Evolutionary conservation across 1,140 invertebrate species (phyloP).

Genomic region (Andrena cerasifolii): DNA sequence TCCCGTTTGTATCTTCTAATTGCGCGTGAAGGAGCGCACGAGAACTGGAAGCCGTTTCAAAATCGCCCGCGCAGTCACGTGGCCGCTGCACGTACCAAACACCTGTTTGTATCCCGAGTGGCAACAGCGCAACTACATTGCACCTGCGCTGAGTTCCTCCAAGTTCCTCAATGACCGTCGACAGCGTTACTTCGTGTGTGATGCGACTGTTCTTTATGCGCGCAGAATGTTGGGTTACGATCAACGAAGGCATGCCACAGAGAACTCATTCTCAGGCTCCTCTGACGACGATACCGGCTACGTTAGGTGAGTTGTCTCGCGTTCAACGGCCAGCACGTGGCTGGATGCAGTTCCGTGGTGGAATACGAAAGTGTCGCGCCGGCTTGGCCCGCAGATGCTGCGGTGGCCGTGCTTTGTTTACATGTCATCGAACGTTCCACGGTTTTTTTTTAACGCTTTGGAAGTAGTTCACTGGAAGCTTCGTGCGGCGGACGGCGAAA

Average conservation of each 20-base stretch:
- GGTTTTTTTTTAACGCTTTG: background rate
- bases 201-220: background rate
- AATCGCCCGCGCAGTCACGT: constrained; percentile 16
- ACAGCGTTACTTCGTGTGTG: background rate
- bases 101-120: constrained; percentile 16
- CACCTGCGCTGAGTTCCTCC: constrained; percentile 35
- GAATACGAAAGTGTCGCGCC: constrained; percentile 2
- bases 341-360: no score
- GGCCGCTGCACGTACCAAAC: background rate
- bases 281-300: constrained; percentile 56
- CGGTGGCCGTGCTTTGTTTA: constrained; percentile 50
- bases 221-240: constrained; percentile 31
- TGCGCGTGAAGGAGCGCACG: no score
- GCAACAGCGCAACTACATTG: constrained; percentile 31
- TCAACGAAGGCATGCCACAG: constrained; percentile 13
- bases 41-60: background rate
- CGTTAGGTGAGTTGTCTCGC: constrained; percentile 33
- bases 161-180: background rate
- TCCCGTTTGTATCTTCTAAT: no score
- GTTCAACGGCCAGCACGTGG: background rate
- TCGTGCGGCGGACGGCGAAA: no score
- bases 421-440: background rate
- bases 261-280: constrained; percentile 5
- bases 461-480: background rate
- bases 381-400: background rate